Base-by-base conservation (phyloP, 2,888 invertebrate genomes). In the Eudasyphora cyanicolor region DNA sequence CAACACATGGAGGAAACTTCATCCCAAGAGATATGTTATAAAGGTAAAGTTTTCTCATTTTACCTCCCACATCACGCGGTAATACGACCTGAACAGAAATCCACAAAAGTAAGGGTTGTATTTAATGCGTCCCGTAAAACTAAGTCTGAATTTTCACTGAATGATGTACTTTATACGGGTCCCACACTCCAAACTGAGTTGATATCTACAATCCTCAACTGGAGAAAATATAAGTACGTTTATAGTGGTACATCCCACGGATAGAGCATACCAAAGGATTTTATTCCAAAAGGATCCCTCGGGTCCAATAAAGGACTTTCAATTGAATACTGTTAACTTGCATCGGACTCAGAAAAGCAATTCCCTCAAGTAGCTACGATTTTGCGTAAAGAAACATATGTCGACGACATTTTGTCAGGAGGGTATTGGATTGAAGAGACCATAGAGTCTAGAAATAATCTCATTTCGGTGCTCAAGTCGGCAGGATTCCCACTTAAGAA, bases 191-290 rank as follows among this genome's bases (percentile, higher is more conserved):
- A 64, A 35, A 17, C 7, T 64, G 64, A 64, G 2, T 32, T 32
- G n/a, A 32, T 64, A 1, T 4, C 70, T 14, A 45, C 29, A 29
- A 70, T 70, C 6, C 45, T 70, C 42, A 70, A 49, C n/a, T 70
- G 70, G 70, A 45, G 49, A 27, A 51, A 14, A 2, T 45, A 49
- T 27, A 38, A 24, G 24, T 70, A 24, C 38, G 69, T 69, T 27
- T 60, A 24, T 21, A 38, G 27, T 7, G 74, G 35, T 4, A 60
- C 54, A 21, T 35, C 17, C 17, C 2, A 3, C 27, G 17, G 32
- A 35, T 2, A 35, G 17, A 35, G 12, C 21, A 3, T 74, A 38
- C 27, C 60, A 27, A 35, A 74, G 74, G 42, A 51, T 51, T 51
- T 17, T 35, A 1, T 19, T 35, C 27, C 35, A 35, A 64, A 14